Evolutionary conservation across 2,797 vertebrate genomes (phyloP).

Genomic region (Leucoraja ocellata): DNA sequence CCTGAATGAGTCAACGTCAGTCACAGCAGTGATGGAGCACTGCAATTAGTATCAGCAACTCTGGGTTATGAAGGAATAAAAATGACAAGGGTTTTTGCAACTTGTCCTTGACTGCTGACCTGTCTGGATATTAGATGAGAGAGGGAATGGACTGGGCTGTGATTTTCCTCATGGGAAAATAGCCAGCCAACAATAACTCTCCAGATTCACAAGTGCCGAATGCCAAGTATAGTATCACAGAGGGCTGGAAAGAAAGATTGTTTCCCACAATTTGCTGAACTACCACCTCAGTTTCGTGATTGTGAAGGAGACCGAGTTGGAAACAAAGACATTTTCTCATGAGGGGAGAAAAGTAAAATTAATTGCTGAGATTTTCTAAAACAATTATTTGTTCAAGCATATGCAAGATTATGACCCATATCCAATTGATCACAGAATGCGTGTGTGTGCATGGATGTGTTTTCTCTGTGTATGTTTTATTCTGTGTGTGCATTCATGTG

Average conservation of each 20-base stretch:
- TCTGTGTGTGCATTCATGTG: too few species aligned
- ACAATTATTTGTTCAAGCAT: not conserved
- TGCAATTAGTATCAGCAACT: not conserved
- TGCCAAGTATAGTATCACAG: not conserved
- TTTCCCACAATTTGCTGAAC: constrained; percentile 8
- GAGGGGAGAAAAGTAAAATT: not conserved
- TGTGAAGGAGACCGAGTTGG: not conserved
- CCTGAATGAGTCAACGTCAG: not conserved
- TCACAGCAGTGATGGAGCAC: not conserved
- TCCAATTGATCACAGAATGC: not conserved
- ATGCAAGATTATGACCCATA: too few species aligned
- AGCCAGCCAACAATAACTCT: constrained; percentile 1
- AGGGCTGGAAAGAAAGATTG: not conserved
- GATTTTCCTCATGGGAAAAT: not conserved
- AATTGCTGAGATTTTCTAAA: not conserved
- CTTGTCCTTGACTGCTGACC: not conserved
- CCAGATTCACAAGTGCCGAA: constrained; percentile 2
- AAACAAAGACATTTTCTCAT: not conserved
- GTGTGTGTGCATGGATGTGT: too few species aligned
- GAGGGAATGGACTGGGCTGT: not conserved
- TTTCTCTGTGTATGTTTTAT: too few species aligned
- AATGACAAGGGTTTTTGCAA: not conserved
- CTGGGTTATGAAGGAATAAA: not conserved
- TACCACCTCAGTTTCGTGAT: not conserved
- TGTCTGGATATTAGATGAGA: constrained; percentile 13